These are phyloP conservation scores for Rhopilema esculentum DNA, from an alignment of 30 jellyfish, hydroid and myxozoan species.

Conservation along the genomic window DNA sequence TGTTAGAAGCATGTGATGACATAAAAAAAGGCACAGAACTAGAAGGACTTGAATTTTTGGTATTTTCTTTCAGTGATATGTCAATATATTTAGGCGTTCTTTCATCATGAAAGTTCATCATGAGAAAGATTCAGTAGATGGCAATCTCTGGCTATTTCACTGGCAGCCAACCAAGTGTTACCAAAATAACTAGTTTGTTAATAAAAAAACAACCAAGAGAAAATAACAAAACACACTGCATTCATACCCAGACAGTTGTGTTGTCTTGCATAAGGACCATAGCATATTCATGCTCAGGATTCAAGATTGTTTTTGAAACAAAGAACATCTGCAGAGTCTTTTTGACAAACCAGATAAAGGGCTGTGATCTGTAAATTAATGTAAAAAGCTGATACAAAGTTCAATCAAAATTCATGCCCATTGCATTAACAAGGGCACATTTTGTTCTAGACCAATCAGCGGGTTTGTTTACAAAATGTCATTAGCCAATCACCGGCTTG, in stretches of 20 bases:
- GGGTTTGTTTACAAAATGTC: no score
- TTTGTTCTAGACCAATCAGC: neutral
- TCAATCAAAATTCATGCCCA: neutral
- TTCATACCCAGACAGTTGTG: constrained; percentile 59
- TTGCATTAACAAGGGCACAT: neutral
- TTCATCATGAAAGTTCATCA: no score
- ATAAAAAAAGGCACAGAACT: no score
- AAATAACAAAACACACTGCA: neutral
- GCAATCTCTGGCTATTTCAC: no score
- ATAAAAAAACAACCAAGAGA: neutral
- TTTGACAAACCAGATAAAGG: constrained; percentile 28
- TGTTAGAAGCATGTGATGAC: no score
- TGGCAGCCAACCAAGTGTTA: no score
- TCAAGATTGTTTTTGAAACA: constrained; percentile 44
- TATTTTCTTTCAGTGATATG: no score
- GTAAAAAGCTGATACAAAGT: neutral
- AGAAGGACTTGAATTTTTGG: no score
- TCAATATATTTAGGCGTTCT: no score
- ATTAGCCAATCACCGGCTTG: no score
- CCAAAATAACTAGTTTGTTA: neutral
- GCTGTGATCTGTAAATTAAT: constrained; percentile 5
- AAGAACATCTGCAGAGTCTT: constrained; percentile 52
- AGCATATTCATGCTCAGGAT: constrained; percentile 68
- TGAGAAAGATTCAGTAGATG: no score
- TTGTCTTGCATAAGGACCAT: constrained; percentile 53